Conservation (phyloP, 2,797 vertebrate genomes). For the Microcaecilia unicolor region DNA sequence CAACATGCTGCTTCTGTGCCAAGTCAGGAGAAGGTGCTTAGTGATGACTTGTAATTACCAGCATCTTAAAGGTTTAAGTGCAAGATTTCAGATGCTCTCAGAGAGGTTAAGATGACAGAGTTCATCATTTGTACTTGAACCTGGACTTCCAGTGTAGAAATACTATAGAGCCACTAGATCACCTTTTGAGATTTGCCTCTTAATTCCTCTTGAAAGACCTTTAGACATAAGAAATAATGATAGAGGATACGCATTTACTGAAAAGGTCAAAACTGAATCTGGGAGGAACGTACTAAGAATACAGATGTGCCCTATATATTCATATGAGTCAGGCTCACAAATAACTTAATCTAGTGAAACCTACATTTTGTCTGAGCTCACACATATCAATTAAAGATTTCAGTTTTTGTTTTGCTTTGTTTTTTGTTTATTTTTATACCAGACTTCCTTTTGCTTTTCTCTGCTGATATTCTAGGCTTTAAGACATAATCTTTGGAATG, state of each 20-base stretch:
- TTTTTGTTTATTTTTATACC: too few species aligned
- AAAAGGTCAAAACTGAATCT: conserved; percentile 17
- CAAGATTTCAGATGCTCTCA: too few species aligned
- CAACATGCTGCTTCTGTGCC: too few species aligned
- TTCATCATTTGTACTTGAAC: not conserved
- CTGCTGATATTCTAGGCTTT: not conserved
- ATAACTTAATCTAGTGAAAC: conserved; percentile 23
- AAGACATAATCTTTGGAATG: conserved; percentile 16
- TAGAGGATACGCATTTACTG: conserved; percentile 31
- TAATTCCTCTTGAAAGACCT: conserved; percentile 19
- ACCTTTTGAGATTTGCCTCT: conserved; percentile 23
- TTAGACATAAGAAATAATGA: conserved; percentile 8
- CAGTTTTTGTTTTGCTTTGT: too few species aligned
- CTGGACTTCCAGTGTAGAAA: too few species aligned
- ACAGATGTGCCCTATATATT: conserved; percentile 30
- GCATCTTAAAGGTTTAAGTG: too few species aligned
- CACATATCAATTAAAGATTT: too few species aligned
- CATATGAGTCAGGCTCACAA: conserved; percentile 9
- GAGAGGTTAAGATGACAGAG: too few species aligned
- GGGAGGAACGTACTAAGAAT: conserved; percentile 16
- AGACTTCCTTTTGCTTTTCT: too few species aligned
- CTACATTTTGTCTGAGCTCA: not conserved
- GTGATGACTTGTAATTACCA: too few species aligned
- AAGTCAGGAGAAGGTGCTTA: too few species aligned
- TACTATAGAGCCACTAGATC: too few species aligned